These are phyloP conservation scores for Sinelater perroti DNA, from an alignment of 2,888 invertebrate genomes.

Conservation along the genomic window DNA sequence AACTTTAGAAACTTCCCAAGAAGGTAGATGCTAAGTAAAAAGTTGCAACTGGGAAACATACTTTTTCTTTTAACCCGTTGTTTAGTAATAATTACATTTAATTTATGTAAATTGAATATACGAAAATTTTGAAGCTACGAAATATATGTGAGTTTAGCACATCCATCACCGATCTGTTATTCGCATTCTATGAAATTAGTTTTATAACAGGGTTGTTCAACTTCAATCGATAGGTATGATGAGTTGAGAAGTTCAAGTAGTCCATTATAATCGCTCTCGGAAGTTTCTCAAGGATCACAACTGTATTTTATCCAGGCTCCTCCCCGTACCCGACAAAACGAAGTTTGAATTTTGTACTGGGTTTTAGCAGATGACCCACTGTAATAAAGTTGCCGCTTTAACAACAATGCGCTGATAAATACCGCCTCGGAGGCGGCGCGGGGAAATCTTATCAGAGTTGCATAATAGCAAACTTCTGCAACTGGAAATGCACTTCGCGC, in stretches of 20 bases:
- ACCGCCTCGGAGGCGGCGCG: not conserved
- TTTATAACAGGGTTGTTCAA: slow-evolving; percentile 10
- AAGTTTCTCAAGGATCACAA: slow-evolving; percentile 18
- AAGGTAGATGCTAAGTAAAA: no score
- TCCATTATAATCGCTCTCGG: slow-evolving; percentile 16
- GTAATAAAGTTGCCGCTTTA: not conserved
- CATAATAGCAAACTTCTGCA: slow-evolving; percentile 21
- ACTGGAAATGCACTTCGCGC: slow-evolving; percentile 20
- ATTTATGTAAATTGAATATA: no score
- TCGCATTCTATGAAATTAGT: slow-evolving; percentile 10
- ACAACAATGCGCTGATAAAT: slow-evolving; percentile 5
- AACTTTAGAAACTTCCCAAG: no score
- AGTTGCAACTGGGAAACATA: no score
- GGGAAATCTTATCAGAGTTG: slow-evolving; percentile 4
- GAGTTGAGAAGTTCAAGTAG: slow-evolving; percentile 25
- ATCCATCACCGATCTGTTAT: no score
- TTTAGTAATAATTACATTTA: no score
- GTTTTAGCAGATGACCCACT: not conserved
- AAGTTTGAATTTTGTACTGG: not conserved
- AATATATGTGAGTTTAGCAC: no score
- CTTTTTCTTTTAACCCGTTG: no score
- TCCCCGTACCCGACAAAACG: not conserved
- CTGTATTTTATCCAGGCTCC: slow-evolving; percentile 11
- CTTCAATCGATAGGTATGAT: slow-evolving; percentile 23
- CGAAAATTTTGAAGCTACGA: no score